Evolutionary conservation across 2,888 invertebrate genomes (phyloP), one percentile per base, ranked within the genome.

Genomic region (Nomada fucata): DNA sequence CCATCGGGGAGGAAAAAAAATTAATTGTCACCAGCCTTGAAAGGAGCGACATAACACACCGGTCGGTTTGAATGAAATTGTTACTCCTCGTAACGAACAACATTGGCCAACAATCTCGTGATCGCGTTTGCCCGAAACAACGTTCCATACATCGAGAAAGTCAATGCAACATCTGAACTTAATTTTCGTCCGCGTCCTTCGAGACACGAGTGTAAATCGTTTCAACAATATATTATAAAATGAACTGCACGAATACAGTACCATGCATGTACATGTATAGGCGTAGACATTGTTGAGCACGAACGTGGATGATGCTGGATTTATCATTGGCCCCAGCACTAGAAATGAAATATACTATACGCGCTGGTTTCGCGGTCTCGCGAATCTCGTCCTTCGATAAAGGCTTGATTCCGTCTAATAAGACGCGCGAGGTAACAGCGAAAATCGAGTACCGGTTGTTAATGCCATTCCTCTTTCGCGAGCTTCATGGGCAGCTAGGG

Each of bases 21-120:
- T 64, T 71, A 64, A 64, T 63, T 76, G 57, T 59, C 70, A 70
- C 47, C 15, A 71, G 11, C 76, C 76, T 76, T 76, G 70, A 26
- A 26, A 52, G 36, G 15, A n/a, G 50, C 50, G 47, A 23, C 44
- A 23, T 36, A 15, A 26, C 9, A 59, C 42, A 5, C 20, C n/a
- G 11, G n/a, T 20, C 15, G 13, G 10, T 13, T 26, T n/a, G 23
- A 47, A 55, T 23, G 23, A n/a, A 55, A 55, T 55, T 55, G 20
- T 26, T 59, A 57, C 44, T 70, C n/a, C 26, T 2, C 15, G 13
- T 15, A 47, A 15, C 1, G 11, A 15, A 11, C 13, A 0, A 47
- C 47, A 15, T 47, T 47, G 47, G 11, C 3, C 15, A 47, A 47
- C 15, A 36, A 47, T 47, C 47, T 15, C 13, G 47, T 13, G 47